These are phyloP conservation scores for Opisthograptis luteolata DNA, from an alignment of 2,888 invertebrate species.

Conservation along the genomic window DNA sequence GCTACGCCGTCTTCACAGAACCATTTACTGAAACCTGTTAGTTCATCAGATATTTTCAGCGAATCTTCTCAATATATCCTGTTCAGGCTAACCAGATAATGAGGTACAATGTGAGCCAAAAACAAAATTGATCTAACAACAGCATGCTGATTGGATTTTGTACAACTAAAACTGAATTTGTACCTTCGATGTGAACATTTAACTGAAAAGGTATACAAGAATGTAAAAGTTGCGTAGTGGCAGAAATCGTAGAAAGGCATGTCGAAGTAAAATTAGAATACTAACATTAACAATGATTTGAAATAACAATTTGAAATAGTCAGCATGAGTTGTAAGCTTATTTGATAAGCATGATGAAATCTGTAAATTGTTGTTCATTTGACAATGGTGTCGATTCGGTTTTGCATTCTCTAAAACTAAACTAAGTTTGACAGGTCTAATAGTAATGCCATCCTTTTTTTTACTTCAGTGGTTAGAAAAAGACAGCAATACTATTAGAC, in stretches of 20 bases:
- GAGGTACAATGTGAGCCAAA: constrained; percentile 23
- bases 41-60: constrained; percentile 10
- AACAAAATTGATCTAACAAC: constrained; percentile 31
- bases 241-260: constrained; percentile 51
- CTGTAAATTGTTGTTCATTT: not conserved
- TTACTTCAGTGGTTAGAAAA: too few relatives aligned
- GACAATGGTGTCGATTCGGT: not conserved
- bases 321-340: constrained; percentile 60
- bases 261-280: constrained; percentile 50
- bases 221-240: constrained; percentile 40
- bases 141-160: constrained; percentile 37
- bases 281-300: constrained; percentile 44
- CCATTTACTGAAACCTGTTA: not conserved
- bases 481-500: too few relatives aligned
- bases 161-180: constrained; percentile 31
- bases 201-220: constrained; percentile 6
- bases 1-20: not conserved
- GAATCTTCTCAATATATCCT: not conserved
- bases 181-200: not conserved
- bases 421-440: too few relatives aligned
- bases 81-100: constrained; percentile 4
- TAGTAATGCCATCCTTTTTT: too few relatives aligned
- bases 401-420: too few relatives aligned
- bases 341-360: constrained; percentile 58
- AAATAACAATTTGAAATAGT: constrained; percentile 40